These are phyloP conservation scores for Euura lappo DNA, from an alignment of 1,140 invertebrate genomes.

Conservation along the genomic window DNA sequence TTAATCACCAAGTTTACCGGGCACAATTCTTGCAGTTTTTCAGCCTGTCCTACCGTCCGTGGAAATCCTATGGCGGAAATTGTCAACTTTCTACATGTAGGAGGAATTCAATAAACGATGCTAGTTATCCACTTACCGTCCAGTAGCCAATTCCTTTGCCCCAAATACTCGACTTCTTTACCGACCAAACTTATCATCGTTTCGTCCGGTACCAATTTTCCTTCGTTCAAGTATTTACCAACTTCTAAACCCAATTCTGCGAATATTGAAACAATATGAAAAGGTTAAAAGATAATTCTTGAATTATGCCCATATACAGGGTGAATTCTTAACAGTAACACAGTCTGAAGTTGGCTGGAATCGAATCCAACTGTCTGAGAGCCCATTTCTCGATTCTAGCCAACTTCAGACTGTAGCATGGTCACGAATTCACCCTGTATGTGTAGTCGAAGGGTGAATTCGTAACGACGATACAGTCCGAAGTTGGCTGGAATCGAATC, in stretches of 20 bases:
- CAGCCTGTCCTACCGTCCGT: conserved; percentile 84
- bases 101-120: conserved; percentile 4
- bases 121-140: conserved; percentile 70
- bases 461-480: too few relatives aligned
- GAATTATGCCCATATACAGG: too few relatives aligned
- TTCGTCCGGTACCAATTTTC: conserved; percentile 88
- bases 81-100: neutral
- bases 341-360: too few relatives aligned
- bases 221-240: conserved; percentile 78
- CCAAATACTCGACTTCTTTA: conserved; percentile 73
- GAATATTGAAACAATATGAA: conserved; percentile 20
- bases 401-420: too few relatives aligned
- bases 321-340: too few relatives aligned
- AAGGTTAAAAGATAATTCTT: too few relatives aligned
- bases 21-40: conserved; percentile 71
- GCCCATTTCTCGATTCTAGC: too few relatives aligned
- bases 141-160: conserved; percentile 78
- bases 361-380: too few relatives aligned
- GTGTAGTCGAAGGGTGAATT: too few relatives aligned
- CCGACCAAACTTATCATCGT: conserved; percentile 85
- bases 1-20: conserved; percentile 86
- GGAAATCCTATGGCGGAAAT: conserved; percentile 75
- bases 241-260: conserved; percentile 76
- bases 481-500: too few relatives aligned
- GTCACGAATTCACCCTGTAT: too few relatives aligned